Conservation (phyloP, 2,797 vertebrate genomes). For the Clarias fuscus region DNA sequence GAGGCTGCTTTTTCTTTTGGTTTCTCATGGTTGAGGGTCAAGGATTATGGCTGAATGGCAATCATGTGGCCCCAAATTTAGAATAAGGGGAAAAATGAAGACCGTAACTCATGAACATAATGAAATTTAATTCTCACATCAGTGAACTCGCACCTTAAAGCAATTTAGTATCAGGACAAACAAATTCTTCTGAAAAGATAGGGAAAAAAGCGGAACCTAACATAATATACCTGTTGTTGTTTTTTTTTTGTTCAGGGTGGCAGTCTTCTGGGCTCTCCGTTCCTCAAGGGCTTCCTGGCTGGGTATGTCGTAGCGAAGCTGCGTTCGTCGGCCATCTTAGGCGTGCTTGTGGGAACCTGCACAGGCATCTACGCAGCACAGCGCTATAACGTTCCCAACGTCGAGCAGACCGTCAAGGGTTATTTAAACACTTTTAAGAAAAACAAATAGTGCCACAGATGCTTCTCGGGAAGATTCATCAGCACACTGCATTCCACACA, state of each 20-base stretch:
- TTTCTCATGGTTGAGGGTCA: not conserved
- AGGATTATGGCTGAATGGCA: not conserved
- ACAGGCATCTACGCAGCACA: slow-evolving; percentile 90
- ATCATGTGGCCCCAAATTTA: not conserved
- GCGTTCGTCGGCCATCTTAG: slow-evolving; percentile 88
- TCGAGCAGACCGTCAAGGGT: slow-evolving; percentile 87
- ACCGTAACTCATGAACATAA: not conserved
- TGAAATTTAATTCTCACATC: not conserved
- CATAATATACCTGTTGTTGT: not conserved
- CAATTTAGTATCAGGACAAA: not conserved
- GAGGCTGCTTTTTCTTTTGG: not conserved
- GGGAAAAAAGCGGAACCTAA: not conserved
- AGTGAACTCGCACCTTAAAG: not conserved
- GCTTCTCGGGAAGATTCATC: not conserved
- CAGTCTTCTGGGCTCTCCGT: slow-evolving; percentile 85
- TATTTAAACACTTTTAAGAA: slow-evolving; percentile 80
- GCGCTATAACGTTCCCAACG: slow-evolving; percentile 83
- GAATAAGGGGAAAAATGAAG: not conserved
- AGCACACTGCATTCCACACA: not conserved
- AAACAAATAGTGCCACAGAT: slow-evolving; percentile 60
- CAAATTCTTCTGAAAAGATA: no score
- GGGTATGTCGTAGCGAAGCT: slow-evolving; percentile 92
- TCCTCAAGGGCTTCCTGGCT: slow-evolving; percentile 91
- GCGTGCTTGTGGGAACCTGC: slow-evolving; percentile 85
- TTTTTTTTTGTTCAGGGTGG: slow-evolving; percentile 74